These are phyloP conservation scores for Bombus superbus DNA, from an alignment of 1,140 invertebrate species.

Conservation along the genomic window DNA sequence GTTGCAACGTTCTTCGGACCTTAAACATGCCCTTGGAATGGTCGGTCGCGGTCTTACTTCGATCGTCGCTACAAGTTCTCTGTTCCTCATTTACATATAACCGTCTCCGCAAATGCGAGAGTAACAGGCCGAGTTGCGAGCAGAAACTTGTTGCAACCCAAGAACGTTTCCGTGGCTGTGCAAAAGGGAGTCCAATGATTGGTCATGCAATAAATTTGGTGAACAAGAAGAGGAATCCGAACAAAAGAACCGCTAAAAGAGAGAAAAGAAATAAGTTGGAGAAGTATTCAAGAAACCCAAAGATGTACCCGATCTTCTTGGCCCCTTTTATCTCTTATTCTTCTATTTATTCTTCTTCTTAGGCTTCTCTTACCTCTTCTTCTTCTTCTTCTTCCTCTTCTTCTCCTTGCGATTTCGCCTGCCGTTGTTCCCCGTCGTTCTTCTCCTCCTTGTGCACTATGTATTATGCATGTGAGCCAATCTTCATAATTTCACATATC, in stretches of 20 bases:
- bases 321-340: constrained; percentile 1
- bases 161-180: constrained; percentile 41
- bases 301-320: constrained; percentile 11
- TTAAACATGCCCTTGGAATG: constrained; percentile 2
- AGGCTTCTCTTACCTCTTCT: constrained; percentile 11
- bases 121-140: background rate
- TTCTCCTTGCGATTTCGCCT: constrained; percentile 14
- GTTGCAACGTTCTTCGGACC: background rate
- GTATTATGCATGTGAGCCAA: constrained; percentile 65
- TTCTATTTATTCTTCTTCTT: constrained; percentile 1
- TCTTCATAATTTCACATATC: constrained; percentile 65
- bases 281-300: background rate
- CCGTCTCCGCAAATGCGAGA: constrained; percentile 4
- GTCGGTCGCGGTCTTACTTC: background rate
- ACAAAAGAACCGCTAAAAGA: background rate
- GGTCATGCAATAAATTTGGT: constrained; percentile 46
- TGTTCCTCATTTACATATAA: constrained; percentile 40
- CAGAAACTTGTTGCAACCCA: constrained; percentile 24
- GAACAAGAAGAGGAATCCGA: constrained; percentile 29
- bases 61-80: constrained; percentile 13
- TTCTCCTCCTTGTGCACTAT: constrained; percentile 43
- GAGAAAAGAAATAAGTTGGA: background rate
- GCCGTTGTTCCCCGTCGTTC: background rate
- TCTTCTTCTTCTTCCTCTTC: constrained; percentile 17
- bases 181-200: constrained; percentile 31